A percentile compares a stretch with the other conserved stretches of the same genome.
phyloP scores from a whole-genome alignment of 2,888 invertebrate species.

The Rhyacophila evoluta region DNA sequence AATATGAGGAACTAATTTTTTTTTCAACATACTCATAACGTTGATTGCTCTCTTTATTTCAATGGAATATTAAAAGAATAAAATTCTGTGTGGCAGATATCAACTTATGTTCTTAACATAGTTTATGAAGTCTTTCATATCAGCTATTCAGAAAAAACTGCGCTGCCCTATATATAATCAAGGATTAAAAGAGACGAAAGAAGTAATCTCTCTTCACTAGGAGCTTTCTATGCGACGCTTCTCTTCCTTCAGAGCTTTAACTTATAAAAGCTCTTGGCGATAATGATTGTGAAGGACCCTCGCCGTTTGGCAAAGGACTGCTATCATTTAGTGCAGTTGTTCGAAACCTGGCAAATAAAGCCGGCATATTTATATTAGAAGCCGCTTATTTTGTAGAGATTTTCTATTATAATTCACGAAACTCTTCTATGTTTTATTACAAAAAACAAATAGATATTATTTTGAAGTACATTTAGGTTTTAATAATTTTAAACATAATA shows the following conservation, averaged over 20 bases:
- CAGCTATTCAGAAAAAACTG: slow-evolving; percentile 25
- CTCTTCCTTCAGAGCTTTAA: slow-evolving; percentile 45
- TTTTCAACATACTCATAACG: not conserved
- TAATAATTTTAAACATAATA: too few relatives aligned
- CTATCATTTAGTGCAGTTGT: slow-evolving; percentile 38
- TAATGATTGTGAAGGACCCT: slow-evolving; percentile 50
- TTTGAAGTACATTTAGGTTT: too few relatives aligned
- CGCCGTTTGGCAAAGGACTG: slow-evolving; percentile 33
- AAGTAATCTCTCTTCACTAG: slow-evolving; percentile 49
- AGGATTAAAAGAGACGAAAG: slow-evolving; percentile 51
- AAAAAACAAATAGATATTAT: too few relatives aligned
- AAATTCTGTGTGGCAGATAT: not conserved
- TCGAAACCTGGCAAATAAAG: not conserved
- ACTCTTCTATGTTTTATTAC: too few relatives aligned
- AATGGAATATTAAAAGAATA: not conserved
- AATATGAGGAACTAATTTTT: too few relatives aligned
- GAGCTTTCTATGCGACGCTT: slow-evolving; percentile 47
- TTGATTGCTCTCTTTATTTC: not conserved
- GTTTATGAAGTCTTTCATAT: slow-evolving; percentile 12
- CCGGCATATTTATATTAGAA: too few relatives aligned
- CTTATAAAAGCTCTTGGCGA: slow-evolving; percentile 50
- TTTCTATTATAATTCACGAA: too few relatives aligned
- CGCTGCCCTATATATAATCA: slow-evolving; percentile 45
- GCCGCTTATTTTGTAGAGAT: too few relatives aligned
- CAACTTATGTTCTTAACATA: not conserved